Evolutionary conservation across 1,140 invertebrate species (phyloP).

Genomic region (Diabrotica undecimpunctata): DNA sequence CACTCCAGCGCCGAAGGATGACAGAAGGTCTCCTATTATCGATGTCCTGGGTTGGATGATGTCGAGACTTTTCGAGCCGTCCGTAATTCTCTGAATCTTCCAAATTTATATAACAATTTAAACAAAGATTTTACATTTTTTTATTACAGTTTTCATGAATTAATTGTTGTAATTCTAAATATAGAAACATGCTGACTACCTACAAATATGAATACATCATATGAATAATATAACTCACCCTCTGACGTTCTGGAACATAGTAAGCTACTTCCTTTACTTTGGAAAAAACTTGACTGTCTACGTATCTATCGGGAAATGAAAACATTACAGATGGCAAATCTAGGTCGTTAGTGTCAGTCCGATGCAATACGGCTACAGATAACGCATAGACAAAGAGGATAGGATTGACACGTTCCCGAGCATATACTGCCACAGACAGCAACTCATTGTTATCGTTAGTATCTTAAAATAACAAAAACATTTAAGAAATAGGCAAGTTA

Average conservation of each 20-base stretch:
- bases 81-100: too few species aligned
- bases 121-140: too few species aligned
- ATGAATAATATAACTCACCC: background rate
- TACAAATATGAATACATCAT: too few species aligned
- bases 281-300: constrained; percentile 67
- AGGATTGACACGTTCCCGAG: constrained; percentile 46
- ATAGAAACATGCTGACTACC: too few species aligned
- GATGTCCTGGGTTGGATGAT: too few species aligned
- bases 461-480: constrained; percentile 13
- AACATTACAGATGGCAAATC: constrained; percentile 62
- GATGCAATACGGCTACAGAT: constrained; percentile 46
- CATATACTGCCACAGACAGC: constrained; percentile 39
- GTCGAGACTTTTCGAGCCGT: too few species aligned
- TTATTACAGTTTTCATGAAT: too few species aligned
- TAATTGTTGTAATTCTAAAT: too few species aligned
- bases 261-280: constrained; percentile 47
- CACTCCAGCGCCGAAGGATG: too few species aligned
- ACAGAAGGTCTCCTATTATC: too few species aligned
- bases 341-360: constrained; percentile 28
- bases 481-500: too few species aligned
- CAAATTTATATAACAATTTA: too few species aligned
- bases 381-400: constrained; percentile 47
- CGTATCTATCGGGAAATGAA: constrained; percentile 31
- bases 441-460: constrained; percentile 37
- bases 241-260: background rate